phyloP scores from a whole-genome alignment of 2,113 vertebrate genomes.

The Illadopsis cleaveri region DNA sequence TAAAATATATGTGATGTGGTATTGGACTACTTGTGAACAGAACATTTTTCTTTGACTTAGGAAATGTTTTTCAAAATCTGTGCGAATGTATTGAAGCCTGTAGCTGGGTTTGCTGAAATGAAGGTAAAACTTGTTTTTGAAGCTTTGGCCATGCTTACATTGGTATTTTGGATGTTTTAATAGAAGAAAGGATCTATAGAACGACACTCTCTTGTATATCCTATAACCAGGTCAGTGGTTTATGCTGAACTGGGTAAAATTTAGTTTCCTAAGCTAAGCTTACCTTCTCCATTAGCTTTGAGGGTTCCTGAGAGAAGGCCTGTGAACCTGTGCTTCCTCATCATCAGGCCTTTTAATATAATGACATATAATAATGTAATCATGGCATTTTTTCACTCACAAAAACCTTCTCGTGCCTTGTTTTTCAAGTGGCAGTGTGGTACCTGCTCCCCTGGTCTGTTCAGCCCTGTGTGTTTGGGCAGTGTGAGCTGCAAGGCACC shows the following conservation, averaged over 20 bases:
- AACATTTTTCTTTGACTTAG: not conserved
- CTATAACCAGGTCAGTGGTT: not conserved
- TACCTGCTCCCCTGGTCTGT: not conserved
- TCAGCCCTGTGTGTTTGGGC: not conserved
- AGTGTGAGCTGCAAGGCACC: rapidly evolving
- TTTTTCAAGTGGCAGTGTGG: not conserved
- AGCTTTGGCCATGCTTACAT: not conserved
- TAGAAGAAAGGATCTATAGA: not conserved
- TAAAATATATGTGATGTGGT: not conserved
- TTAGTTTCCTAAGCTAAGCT: not conserved
- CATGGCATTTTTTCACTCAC: not conserved
- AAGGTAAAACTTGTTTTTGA: not conserved
- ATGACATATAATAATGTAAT: not conserved
- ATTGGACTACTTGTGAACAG: not conserved
- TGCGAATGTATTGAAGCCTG: not conserved
- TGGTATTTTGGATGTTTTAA: not conserved
- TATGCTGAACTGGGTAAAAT: not conserved
- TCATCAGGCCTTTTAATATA: not conserved
- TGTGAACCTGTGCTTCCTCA: not conserved
- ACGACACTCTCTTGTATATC: not conserved
- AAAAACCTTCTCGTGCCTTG: not conserved
- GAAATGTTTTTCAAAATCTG: not conserved
- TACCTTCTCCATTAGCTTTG: not conserved
- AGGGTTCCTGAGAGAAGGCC: not conserved
- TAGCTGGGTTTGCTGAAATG: not conserved